Conservation (phyloP, 2,888 invertebrate genomes). For the Harpalus rufipes region DNA sequence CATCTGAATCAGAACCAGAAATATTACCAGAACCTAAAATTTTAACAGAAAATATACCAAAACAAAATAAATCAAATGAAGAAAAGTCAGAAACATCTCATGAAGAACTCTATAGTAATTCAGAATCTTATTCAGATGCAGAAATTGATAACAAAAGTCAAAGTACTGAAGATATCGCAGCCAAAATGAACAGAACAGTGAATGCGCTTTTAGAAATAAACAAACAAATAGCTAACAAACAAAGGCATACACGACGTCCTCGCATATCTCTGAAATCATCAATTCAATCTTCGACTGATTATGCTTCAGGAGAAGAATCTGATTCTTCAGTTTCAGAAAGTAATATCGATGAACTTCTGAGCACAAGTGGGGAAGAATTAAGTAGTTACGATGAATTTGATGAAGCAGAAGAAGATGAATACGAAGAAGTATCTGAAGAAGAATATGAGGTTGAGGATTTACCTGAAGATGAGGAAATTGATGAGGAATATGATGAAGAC, state of each 20-base stretch:
- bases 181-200: constrained; percentile 70
- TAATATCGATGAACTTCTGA: constrained; percentile 76
- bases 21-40: background rate
- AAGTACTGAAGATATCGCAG: constrained; percentile 70
- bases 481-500: constrained; percentile 73
- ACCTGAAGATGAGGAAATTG: constrained; percentile 71
- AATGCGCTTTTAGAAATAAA: constrained; percentile 70
- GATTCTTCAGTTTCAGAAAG: constrained; percentile 77
- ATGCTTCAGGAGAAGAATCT: constrained; percentile 67
- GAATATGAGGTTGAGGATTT: constrained; percentile 77
- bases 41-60: constrained; percentile 8
- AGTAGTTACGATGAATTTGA: constrained; percentile 73
- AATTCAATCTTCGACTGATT: constrained; percentile 44
- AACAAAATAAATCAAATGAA: constrained; percentile 1
- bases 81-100: constrained; percentile 52
- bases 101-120: constrained; percentile 65
- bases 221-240: constrained; percentile 43
- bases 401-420: constrained; percentile 76
- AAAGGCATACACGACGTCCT: background rate
- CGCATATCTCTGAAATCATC: constrained; percentile 27
- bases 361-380: constrained; percentile 73
- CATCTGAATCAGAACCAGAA: constrained; percentile 31
- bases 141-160: constrained; percentile 11
- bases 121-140: constrained; percentile 52
- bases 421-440: constrained; percentile 74